These are phyloP conservation scores for Osmoderma eremita DNA, from an alignment of 2,888 invertebrate species.

Conservation along the genomic window DNA sequence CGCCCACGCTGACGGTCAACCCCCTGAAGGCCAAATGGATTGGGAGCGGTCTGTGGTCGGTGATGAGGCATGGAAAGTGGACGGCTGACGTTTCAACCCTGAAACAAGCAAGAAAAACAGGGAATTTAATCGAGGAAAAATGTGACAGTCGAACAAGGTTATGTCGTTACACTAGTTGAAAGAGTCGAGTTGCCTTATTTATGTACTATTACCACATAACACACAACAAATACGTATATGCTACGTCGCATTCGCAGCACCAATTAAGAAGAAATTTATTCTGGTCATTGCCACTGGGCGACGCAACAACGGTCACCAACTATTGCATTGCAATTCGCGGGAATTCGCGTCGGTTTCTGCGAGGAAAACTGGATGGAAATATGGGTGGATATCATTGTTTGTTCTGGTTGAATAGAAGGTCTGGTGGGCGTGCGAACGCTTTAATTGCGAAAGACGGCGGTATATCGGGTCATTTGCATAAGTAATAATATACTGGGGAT, in stretches of 20 bases:
- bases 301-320: background rate
- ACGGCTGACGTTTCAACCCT: conserved; percentile 70
- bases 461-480: conserved; percentile 16
- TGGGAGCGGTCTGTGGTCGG: conserved; percentile 67
- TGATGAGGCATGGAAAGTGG: conserved; percentile 70
- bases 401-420: conserved; percentile 29
- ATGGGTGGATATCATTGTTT: conserved; percentile 12
- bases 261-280: conserved; percentile 25
- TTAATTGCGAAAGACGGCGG: conserved; percentile 11
- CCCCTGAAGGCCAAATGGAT: conserved; percentile 75
- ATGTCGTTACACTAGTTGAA: background rate
- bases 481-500: conserved; percentile 5
- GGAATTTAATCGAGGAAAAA: conserved; percentile 15
- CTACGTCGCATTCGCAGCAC: background rate
- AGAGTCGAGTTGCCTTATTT: background rate
- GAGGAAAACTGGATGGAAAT: background rate
- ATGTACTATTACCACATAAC: too few relatives aligned
- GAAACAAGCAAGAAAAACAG: conserved; percentile 49
- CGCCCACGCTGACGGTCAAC: conserved; percentile 67
- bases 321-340: too few relatives aligned
- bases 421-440: background rate
- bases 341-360: too few relatives aligned
- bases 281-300: conserved; percentile 20
- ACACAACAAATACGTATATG: too few relatives aligned
- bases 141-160: conserved; percentile 2